A percentile compares a stretch with the other conserved stretches of the same genome.
These are phyloP conservation scores for Dicrostonyx torquatus DNA, from an alignment of 2,797 vertebrate genomes.

Conservation along the genomic window DNA sequence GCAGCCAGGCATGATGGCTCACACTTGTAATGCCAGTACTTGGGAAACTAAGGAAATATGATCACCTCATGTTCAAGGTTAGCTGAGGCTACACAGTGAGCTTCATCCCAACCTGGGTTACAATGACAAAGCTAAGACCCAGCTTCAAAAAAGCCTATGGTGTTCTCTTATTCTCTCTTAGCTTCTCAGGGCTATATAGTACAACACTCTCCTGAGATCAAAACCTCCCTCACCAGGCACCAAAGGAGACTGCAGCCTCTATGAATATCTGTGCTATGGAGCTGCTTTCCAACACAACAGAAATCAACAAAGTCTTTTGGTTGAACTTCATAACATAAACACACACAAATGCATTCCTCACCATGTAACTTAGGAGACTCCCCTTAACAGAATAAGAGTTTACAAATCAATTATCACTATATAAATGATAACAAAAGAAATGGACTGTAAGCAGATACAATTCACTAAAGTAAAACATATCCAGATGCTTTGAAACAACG, in stretches of 20 bases:
- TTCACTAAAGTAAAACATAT: conserved; percentile 52
- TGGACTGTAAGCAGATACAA: background rate
- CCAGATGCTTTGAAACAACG: background rate
- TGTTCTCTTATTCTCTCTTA: conserved; percentile 4
- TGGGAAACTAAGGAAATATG: background rate
- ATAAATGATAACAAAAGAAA: conserved; percentile 29
- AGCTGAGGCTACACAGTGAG: background rate
- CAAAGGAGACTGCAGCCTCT: conserved; percentile 30
- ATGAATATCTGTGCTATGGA: conserved; percentile 35
- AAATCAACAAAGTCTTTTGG: conserved; percentile 41
- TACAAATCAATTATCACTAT: conserved; percentile 51
- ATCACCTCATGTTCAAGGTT: background rate
- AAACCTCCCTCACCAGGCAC: conserved; percentile 18
- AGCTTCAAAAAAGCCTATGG: background rate
- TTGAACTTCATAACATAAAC: conserved; percentile 54
- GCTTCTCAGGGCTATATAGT: conserved; percentile 26
- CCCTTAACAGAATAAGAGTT: conserved; percentile 4
- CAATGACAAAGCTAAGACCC: background rate
- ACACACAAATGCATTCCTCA: conserved; percentile 44
- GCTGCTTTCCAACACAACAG: conserved; percentile 32
- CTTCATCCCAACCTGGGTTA: background rate
- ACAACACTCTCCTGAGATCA: conserved; percentile 45
- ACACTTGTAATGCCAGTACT: background rate
- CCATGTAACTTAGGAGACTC: conserved; percentile 21
- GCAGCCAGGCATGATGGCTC: background rate